Evolutionary conservation across 2,888 invertebrate species (phyloP).

Genomic region (Helicoverpa assulta): DNA sequence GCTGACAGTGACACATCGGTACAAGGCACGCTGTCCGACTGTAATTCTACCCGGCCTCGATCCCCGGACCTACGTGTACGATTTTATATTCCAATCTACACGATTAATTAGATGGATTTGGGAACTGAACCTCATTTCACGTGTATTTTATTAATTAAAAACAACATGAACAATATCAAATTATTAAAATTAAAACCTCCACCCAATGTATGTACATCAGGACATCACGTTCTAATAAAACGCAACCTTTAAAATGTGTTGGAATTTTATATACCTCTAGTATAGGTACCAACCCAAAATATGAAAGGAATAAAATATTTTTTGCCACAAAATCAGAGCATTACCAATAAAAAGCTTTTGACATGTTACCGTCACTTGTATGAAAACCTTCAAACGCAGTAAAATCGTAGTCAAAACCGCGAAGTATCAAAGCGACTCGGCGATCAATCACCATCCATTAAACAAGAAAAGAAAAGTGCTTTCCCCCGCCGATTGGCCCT

Average conservation of each 20-base stretch:
- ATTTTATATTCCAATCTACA: slow-evolving; percentile 80
- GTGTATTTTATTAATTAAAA: slow-evolving; percentile 48
- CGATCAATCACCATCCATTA: slow-evolving; percentile 91
- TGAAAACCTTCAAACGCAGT: slow-evolving; percentile 79
- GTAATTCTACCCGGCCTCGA: slow-evolving; percentile 86
- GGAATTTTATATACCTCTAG: slow-evolving; percentile 11
- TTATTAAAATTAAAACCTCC: slow-evolving; percentile 44
- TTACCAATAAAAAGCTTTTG: slow-evolving; percentile 55
- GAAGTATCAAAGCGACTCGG: slow-evolving; percentile 84
- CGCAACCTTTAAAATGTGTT: slow-evolving; percentile 12
- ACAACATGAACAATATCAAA: slow-evolving; percentile 43
- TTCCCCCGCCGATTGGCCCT: slow-evolving; percentile 89
- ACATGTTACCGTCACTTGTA: slow-evolving; percentile 61
- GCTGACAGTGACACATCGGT: slow-evolving; percentile 90
- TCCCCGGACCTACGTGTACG: slow-evolving; percentile 70
- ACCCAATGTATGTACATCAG: slow-evolving; percentile 21
- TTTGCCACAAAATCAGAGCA: slow-evolving; percentile 39
- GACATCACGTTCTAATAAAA: slow-evolving; percentile 36
- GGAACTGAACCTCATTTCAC: slow-evolving; percentile 50
- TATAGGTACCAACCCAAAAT: slow-evolving; percentile 22
- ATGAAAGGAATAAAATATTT: slow-evolving; percentile 19
- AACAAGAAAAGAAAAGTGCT: slow-evolving; percentile 90
- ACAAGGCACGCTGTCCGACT: slow-evolving; percentile 87
- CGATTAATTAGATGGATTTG: slow-evolving; percentile 76
- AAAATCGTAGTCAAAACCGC: slow-evolving; percentile 88